Conservation (phyloP, 2,888 invertebrate genomes). For the Branchipolynoe longqiensis region DNA sequence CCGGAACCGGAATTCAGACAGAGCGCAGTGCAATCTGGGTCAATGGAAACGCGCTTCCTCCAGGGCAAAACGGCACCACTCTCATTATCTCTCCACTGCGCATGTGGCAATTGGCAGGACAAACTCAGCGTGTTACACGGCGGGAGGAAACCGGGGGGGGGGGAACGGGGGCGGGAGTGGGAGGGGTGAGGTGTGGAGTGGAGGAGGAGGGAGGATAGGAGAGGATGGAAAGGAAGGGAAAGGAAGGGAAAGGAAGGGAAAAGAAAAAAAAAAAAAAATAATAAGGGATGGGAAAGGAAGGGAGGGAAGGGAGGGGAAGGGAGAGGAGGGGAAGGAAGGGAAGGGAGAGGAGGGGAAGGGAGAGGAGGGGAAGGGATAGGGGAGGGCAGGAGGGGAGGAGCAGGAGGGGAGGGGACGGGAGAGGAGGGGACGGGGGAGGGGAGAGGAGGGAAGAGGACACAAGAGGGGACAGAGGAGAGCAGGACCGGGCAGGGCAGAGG, state of each 20-base stretch:
- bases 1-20: too few species aligned
- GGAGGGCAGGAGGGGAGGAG: too few species aligned
- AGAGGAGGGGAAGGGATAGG: too few species aligned
- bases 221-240: neutral
- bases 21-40: too few species aligned
- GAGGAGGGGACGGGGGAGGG: neutral
- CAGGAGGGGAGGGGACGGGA: too few species aligned
- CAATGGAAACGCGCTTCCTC: too few species aligned
- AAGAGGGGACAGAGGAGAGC: neutral
- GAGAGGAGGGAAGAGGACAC: neutral
- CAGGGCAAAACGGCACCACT: too few species aligned
- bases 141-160: neutral
- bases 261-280: neutral
- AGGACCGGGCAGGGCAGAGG: neutral
- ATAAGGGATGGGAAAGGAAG: constrained; percentile 6
- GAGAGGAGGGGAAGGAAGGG: constrained; percentile 45
- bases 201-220: neutral
- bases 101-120: too few species aligned
- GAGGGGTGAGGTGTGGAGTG: neutral
- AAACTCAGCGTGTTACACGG: too few species aligned
- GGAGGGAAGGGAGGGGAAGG: constrained; percentile 32
- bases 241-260: neutral
- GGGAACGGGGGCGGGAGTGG: constrained; percentile 14
- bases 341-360: constrained; percentile 24
- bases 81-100: too few species aligned